A percentile compares a stretch with the other conserved stretches of the same genome.
Evolutionary conservation across 2,797 vertebrate genomes (phyloP).

Genomic region (Sebastes kiyomatsui): DNA sequence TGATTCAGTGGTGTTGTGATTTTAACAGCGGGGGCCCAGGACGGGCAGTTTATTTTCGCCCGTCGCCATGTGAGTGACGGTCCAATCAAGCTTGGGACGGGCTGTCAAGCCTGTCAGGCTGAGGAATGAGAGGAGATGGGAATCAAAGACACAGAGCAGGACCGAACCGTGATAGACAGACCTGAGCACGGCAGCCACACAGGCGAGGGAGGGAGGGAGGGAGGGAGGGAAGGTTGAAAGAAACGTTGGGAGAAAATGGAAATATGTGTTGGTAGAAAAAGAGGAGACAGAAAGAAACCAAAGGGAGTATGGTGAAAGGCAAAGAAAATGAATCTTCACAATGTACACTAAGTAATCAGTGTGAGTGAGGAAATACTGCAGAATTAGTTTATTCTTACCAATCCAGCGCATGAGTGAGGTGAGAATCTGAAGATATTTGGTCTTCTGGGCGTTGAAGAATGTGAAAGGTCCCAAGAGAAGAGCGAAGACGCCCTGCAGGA

Average conservation of each 20-base stretch:
- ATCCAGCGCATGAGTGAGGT: slow-evolving; percentile 98
- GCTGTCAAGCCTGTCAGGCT: slow-evolving; percentile 74
- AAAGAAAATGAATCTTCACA: not conserved
- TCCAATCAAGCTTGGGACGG: slow-evolving; percentile 70
- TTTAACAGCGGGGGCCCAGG: slow-evolving; percentile 54
- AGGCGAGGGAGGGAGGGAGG: not conserved
- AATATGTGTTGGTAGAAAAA: slow-evolving; percentile 10
- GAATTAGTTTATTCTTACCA: slow-evolving; percentile 83
- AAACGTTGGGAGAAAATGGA: slow-evolving; percentile 21
- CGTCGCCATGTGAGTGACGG: slow-evolving; percentile 71
- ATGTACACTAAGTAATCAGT: not conserved
- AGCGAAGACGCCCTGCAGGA: slow-evolving; percentile 86
- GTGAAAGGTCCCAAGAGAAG: slow-evolving; percentile 93
- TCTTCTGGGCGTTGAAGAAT: slow-evolving; percentile 98
- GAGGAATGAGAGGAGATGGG: slow-evolving; percentile 76
- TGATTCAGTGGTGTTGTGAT: slow-evolving; percentile 71
- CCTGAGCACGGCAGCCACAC: slow-evolving; percentile 39
- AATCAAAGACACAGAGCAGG: slow-evolving; percentile 70
- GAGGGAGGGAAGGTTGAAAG: not conserved
- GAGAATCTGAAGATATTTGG: slow-evolving; percentile 97
- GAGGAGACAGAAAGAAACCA: not conserved
- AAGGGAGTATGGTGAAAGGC: not conserved
- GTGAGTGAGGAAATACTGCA: not conserved
- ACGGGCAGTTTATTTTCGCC: slow-evolving; percentile 72
- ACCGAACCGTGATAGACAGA: slow-evolving; percentile 72